Base-by-base conservation (phyloP, 2,888 invertebrate genomes). In the Ormyrus thymus region DNA sequence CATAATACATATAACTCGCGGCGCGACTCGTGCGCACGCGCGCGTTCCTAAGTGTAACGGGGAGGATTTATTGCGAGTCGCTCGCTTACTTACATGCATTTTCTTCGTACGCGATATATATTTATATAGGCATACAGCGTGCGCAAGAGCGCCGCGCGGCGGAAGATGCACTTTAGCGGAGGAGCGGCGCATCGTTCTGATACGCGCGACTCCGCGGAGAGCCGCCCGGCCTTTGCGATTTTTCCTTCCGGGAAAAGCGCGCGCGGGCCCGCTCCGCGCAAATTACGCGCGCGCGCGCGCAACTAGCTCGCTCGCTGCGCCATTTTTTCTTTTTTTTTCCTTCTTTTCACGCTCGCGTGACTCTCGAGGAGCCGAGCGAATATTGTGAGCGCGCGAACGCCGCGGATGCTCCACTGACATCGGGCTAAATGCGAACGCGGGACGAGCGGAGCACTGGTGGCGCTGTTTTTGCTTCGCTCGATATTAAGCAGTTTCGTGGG, bases 1-100 rank as follows among this genome's bases (percentile, higher is more conserved):
- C 87, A 89, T 88, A 87, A 89, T 88, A 76, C 58, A 72, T 29
- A 29, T 76, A 65, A 45, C 11, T 8, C 13, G 15, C 29, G 51
- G 43, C 51, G 13, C 11, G 55, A 48, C 15, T 51, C 10, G 50
- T 15, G 10, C 29, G 9, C 43, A 53, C 29, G 8, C 8, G 45
- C 62, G 64, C 46, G 55, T 29, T 3, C 51, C 8, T 43, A 8
- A 46, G 15, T 59, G n/a, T 56, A 79, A 68, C 76, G 66, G 72
- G 46, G 70, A 70, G 65, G 55, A 74, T 79, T 79, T 66, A 70
- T 80, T 65, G 69, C 58, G 64, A 68, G 69, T 69, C 74, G 72
- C 53, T 72, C 69, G 64, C 62, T 68, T 68, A 56, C 53, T 29
- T 4, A 29, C 4, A 4, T 29, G 4, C 29, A 29, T 29, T 29